phyloP scores from a whole-genome alignment of 2,113 vertebrate genomes.

The Dasyurus viverrinus region DNA sequence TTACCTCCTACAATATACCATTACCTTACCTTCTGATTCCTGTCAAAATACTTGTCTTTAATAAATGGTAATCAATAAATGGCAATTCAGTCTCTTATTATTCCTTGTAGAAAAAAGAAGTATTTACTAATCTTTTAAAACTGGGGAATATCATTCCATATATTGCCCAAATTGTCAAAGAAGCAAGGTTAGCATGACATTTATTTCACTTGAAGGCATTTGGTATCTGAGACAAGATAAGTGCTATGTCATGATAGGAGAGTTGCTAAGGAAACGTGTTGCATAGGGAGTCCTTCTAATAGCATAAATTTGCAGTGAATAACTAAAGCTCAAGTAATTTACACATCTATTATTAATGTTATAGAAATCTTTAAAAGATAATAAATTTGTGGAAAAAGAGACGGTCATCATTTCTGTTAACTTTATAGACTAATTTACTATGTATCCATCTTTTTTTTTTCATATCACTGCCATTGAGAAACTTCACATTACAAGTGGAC shows the following conservation, averaged over 20 bases:
- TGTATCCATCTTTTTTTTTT: rapidly evolving
- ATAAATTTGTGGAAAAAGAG: neutral
- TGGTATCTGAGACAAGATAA: neutral
- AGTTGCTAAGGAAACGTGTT: neutral
- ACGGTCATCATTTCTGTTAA: rapidly evolving
- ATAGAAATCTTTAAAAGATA: neutral
- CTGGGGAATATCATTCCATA: neutral
- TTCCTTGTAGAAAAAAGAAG: slow-evolving; percentile 24
- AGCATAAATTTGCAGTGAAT: neutral
- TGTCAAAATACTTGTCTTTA: slow-evolving; percentile 19
- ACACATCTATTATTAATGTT: no score
- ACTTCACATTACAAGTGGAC: no score
- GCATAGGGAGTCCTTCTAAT: neutral
- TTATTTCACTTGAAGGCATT: no score
- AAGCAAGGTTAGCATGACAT: neutral
- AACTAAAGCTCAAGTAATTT: neutral
- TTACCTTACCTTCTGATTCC: slow-evolving; percentile 14
- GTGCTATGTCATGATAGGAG: neutral
- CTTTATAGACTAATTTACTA: rapidly evolving
- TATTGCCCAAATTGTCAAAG: neutral
- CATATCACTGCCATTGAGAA: neutral
- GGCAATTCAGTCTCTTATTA: slow-evolving; percentile 11
- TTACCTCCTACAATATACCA: neutral
- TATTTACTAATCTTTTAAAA: slow-evolving; percentile 33
- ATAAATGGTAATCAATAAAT: neutral